Conservation (phyloP, 2,888 invertebrate species). For the Bhutanitis thaidina region DNA sequence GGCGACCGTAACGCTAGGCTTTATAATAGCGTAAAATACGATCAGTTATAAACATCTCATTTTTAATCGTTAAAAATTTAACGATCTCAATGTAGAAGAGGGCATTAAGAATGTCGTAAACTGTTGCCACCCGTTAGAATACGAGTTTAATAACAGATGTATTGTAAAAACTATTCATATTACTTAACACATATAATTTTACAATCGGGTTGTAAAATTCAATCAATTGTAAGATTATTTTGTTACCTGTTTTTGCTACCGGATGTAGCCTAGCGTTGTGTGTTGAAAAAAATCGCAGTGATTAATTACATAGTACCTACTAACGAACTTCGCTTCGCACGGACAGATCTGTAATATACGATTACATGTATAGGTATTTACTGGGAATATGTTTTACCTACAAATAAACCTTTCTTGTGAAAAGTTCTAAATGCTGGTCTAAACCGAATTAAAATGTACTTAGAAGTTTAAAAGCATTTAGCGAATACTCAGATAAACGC, state of each 20-base stretch:
- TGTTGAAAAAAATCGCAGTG: no score
- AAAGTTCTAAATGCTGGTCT: no score
- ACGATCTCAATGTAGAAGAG: conserved; percentile 48
- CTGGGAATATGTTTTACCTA: no score
- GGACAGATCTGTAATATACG: no score
- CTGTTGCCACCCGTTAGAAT: conserved; percentile 48
- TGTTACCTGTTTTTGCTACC: neutral
- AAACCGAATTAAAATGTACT: no score
- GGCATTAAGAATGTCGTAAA: conserved; percentile 56
- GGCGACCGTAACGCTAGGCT: conserved; percentile 21
- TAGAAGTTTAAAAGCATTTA: no score
- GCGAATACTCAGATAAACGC: no score
- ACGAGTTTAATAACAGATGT: conserved; percentile 30
- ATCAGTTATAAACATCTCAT: conserved; percentile 46
- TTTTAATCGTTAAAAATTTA: conserved; percentile 54
- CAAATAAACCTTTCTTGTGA: no score
- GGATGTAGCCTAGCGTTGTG: no score
- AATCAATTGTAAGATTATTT: neutral
- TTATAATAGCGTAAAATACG: conserved; percentile 62
- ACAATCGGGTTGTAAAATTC: conserved; percentile 6
- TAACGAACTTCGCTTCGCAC: no score
- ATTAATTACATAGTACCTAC: no score
- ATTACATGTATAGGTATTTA: no score
- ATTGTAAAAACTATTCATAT: conserved; percentile 10
- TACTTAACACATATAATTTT: neutral